Base-by-base conservation (phyloP, 2,113 vertebrate genomes). In the Ancistrus triradiatus region DNA sequence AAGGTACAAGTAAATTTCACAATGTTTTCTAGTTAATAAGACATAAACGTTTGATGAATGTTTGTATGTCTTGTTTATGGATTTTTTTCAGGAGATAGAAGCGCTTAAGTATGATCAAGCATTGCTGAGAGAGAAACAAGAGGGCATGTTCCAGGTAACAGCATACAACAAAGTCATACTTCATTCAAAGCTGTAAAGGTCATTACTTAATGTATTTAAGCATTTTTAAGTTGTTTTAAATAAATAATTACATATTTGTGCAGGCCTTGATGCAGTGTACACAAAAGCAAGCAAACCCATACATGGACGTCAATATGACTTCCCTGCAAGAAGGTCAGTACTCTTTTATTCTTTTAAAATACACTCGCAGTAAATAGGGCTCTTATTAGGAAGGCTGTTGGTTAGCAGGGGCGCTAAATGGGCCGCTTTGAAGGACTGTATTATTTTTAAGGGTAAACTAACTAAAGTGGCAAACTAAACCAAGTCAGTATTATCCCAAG, bases 61-160 rank as follows among this genome's bases (percentile, higher is more conserved):
- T 5, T 24, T 53, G 13, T 11, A n/a, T 53, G 6, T 37, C 1
- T 6, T 1, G 7, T 61, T 27, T 61, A 24, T 38, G 10, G 25
- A 19, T 6, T 6, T 55, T 66, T 62, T 68, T 27, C 57, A 81
- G 79, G 73, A 81, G 55, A 55, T 74, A 44, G 72, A 70, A 62
- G 66, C 11, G 3, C 38, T 77, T 37, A 14, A 70, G 70, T 49
- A 68, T 66, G 72, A 80, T 46, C 74, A 78, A 76, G 44, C 59
- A 49, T 51, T 68, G 53, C 74, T 74, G 59, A 51, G 66, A 70
- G 72, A 73, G 58, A 75, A 75, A 68, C 77, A 71, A 52, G 42
- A 73, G 1, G 66, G 70, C 66, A 66, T 80, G 63, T 64, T 53
- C n/a, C 74, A 79, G 70, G 80, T 81, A 75, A 59, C 2, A 61